phyloP scores from a whole-genome alignment of 2,888 invertebrate genomes.

The Helicoverpa assulta region DNA sequence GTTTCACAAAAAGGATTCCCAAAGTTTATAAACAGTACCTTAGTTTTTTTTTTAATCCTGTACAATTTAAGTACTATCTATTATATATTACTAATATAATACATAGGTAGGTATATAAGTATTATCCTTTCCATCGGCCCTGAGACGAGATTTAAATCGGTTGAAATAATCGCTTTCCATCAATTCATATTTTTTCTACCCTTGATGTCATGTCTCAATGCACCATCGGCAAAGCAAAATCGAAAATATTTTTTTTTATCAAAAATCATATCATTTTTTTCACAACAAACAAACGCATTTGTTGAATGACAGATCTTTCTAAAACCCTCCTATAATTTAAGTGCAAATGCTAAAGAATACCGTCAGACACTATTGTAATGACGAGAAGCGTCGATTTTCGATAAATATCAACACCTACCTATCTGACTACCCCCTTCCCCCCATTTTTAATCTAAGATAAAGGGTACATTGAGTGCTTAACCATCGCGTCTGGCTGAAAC shows the following conservation, averaged over 20 bases:
- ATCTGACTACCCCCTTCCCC: constrained; percentile 70
- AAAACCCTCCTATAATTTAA: constrained; percentile 38
- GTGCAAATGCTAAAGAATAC: constrained; percentile 53
- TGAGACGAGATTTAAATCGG: too few relatives aligned
- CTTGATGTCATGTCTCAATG: too few relatives aligned
- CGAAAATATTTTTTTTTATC: not conserved
- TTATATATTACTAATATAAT: too few relatives aligned
- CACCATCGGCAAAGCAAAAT: too few relatives aligned
- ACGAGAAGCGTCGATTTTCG: constrained; percentile 62
- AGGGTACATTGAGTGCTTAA: constrained; percentile 88
- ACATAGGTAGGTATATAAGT: too few relatives aligned
- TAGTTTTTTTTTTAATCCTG: too few relatives aligned
- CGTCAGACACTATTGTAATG: constrained; percentile 45
- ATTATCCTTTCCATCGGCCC: too few relatives aligned
- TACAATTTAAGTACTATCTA: too few relatives aligned
- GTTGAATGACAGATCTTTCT: not conserved
- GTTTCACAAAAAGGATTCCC: too few relatives aligned
- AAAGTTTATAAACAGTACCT: too few relatives aligned
- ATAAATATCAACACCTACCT: constrained; percentile 65
- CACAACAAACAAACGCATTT: not conserved
- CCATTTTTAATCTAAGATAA: constrained; percentile 89
- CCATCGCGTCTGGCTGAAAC: constrained; percentile 76
- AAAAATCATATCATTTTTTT: not conserved
- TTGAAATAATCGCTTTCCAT: too few relatives aligned
- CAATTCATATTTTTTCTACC: too few relatives aligned